Evolutionary conservation across 1,140 invertebrate species (phyloP).

Genomic region (Aphelenchoides avenae): DNA sequence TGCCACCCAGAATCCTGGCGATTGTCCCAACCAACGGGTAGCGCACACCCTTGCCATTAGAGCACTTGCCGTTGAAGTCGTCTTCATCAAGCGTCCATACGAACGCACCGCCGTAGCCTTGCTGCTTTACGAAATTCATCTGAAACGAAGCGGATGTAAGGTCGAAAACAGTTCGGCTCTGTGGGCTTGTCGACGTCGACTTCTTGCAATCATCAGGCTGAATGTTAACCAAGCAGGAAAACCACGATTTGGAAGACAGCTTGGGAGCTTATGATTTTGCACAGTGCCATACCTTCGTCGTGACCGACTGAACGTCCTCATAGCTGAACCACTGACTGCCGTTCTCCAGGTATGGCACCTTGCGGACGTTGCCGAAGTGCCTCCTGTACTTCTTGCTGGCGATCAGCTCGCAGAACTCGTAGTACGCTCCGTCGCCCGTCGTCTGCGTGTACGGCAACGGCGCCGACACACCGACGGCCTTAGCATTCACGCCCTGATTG

Average conservation of each 20-base stretch:
- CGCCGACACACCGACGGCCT: too few relatives aligned
- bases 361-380: constrained; percentile 75
- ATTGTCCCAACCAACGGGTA: constrained; percentile 87
- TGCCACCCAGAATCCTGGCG: constrained; percentile 59
- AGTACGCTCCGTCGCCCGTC: constrained; percentile 88
- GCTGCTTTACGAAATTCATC: constrained; percentile 85
- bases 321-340: constrained; percentile 82
- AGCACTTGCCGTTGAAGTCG: constrained; percentile 75
- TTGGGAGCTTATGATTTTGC: too few relatives aligned
- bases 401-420: constrained; percentile 80
- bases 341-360: constrained; percentile 78
- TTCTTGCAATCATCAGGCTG: too few relatives aligned
- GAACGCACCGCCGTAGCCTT: constrained; percentile 86
- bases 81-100: constrained; percentile 95
- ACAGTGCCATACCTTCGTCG: too few relatives aligned
- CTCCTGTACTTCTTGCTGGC: constrained; percentile 79
- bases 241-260: too few relatives aligned
- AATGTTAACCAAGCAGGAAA: too few relatives aligned
- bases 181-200: too few relatives aligned
- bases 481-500: constrained; percentile 87
- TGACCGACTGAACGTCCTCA: constrained; percentile 71
- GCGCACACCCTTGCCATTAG: constrained; percentile 67
- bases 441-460: too few relatives aligned
- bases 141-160: too few relatives aligned
- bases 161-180: too few relatives aligned